phyloP scores from a whole-genome alignment of 2,797 vertebrate genomes.

The Pantherophis vulpinus region DNA sequence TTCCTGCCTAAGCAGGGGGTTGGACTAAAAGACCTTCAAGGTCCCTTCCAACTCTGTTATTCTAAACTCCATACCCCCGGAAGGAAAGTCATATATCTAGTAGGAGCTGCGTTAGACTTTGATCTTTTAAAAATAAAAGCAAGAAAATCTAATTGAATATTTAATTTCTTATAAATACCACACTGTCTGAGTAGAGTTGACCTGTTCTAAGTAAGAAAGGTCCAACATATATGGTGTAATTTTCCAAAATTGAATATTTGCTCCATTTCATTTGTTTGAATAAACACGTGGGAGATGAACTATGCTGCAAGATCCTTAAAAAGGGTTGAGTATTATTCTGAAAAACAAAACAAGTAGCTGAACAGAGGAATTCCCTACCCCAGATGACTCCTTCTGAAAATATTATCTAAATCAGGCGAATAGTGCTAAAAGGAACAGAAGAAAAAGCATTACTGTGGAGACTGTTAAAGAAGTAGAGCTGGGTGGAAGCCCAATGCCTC shows the following conservation, averaged over 20 bases:
- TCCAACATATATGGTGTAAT: constrained; percentile 49
- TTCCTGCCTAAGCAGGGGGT: no score
- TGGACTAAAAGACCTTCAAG: no score
- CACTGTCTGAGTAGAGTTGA: constrained; percentile 63
- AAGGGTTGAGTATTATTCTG: constrained; percentile 38
- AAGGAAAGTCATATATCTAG: not conserved
- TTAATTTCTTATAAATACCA: constrained; percentile 57
- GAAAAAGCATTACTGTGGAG: constrained; percentile 60
- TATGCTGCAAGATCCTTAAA: constrained; percentile 34
- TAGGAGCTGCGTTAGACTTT: constrained; percentile 34
- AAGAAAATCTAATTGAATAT: constrained; percentile 64
- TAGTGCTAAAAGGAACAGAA: not conserved
- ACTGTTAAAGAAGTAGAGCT: constrained; percentile 64
- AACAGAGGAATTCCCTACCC: not conserved
- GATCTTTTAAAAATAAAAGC: constrained; percentile 51
- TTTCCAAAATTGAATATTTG: constrained; percentile 68
- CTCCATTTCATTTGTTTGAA: constrained; percentile 56
- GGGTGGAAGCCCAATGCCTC: constrained; percentile 66
- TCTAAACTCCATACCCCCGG: not conserved
- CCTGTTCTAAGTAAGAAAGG: constrained; percentile 63
- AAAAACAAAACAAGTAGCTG: constrained; percentile 31
- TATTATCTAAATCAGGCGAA: not conserved
- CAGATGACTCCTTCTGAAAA: not conserved
- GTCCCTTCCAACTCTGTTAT: no score
- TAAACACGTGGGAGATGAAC: constrained; percentile 37